These are phyloP conservation scores for Mactromeris polynyma DNA, from an alignment of 2,888 invertebrate genomes.

Conservation along the genomic window DNA sequence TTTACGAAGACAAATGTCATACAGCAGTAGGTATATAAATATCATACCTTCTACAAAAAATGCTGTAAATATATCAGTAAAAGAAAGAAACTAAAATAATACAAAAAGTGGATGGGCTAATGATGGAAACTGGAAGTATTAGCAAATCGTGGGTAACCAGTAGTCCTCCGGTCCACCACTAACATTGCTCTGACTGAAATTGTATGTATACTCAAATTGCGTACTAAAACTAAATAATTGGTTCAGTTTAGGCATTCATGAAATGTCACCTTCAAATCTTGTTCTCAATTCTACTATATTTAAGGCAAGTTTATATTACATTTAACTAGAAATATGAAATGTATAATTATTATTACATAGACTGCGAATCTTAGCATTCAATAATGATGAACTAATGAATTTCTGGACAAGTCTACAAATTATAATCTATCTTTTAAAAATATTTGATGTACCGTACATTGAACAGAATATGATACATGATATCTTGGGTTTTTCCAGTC, in stretches of 20 bases:
- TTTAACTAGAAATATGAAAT: background rate
- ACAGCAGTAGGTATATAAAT: too few species aligned
- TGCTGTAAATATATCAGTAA: background rate
- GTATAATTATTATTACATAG: background rate
- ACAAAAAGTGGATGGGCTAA: background rate
- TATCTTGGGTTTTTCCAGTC: too few species aligned
- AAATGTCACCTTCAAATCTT: background rate
- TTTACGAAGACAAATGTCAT: too few species aligned
- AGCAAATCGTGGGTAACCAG: background rate
- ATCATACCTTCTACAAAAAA: too few species aligned
- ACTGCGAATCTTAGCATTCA: background rate
- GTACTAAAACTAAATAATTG: background rate
- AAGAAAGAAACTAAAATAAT: background rate
- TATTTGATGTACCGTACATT: background rate
- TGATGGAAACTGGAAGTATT: too few species aligned
- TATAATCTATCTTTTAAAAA: background rate
- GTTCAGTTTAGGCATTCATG: background rate
- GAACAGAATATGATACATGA: too few species aligned
- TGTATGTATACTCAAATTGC: background rate
- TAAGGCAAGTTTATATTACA: background rate
- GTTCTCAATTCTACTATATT: background rate
- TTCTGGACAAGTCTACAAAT: background rate
- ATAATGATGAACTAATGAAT: background rate
- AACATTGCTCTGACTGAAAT: background rate
- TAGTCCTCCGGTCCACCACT: background rate